phyloP scores from a whole-genome alignment of 2,888 invertebrate genomes.

The Caenorhabditis sinica region DNA sequence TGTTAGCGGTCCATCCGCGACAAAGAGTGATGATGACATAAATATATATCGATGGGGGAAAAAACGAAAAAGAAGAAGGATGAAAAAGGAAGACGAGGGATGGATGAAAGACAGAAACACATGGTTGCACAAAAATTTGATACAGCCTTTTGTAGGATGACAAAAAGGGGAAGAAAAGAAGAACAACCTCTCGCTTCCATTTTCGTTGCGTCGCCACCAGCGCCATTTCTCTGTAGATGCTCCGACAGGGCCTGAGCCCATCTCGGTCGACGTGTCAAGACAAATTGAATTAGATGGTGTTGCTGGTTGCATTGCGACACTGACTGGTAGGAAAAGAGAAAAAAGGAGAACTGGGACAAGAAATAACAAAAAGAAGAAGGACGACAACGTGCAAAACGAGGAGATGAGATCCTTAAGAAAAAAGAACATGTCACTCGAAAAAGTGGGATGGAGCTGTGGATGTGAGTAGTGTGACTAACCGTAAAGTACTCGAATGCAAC shows the following conservation, averaged over 20 bases:
- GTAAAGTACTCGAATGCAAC: constrained; percentile 8
- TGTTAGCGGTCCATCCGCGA: constrained; percentile 17
- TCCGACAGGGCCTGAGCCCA: constrained; percentile 33
- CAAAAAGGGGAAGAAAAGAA: constrained; percentile 22
- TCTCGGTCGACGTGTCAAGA: constrained; percentile 60
- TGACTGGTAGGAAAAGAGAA: constrained; percentile 36
- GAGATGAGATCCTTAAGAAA: background rate
- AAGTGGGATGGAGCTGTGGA: background rate
- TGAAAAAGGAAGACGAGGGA: constrained; percentile 4
- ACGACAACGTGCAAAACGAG: constrained; percentile 29
- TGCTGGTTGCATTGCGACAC: constrained; percentile 37
- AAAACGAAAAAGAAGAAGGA: background rate
- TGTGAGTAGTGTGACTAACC: constrained; percentile 8
- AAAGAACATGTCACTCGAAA: constrained; percentile 23
- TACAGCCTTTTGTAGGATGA: constrained; percentile 32
- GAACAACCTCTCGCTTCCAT: constrained; percentile 46
- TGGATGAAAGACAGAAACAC: constrained; percentile 33
- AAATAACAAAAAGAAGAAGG: constrained; percentile 11
- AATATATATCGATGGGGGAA: constrained; percentile 5
- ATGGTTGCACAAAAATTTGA: constrained; percentile 53
- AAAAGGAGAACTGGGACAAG: constrained; percentile 14
- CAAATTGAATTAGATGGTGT: constrained; percentile 62
- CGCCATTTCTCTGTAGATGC: constrained; percentile 29
- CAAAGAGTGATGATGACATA: constrained; percentile 44
- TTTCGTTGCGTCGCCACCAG: constrained; percentile 5